These are phyloP conservation scores for Resseliella maxima DNA, from an alignment of 2,888 invertebrate genomes.

Conservation along the genomic window DNA sequence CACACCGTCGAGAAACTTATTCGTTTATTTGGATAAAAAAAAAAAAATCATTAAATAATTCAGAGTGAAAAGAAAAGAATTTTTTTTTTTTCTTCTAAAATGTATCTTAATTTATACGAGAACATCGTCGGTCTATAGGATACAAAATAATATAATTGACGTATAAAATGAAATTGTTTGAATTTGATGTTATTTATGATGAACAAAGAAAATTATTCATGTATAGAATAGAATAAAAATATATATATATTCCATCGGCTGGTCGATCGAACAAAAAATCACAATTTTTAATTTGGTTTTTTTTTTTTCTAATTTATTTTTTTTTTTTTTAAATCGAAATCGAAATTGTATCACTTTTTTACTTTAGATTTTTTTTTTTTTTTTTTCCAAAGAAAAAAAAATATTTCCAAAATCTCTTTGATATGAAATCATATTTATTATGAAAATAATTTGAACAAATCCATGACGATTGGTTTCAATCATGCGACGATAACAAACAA, in stretches of 20 bases:
- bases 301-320: neutral
- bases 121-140: constrained; percentile 14
- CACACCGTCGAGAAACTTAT: neutral
- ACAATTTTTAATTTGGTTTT: neutral
- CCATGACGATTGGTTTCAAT: constrained; percentile 34
- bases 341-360: too few species aligned
- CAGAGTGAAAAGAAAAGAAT: neutral
- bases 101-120: constrained; percentile 8
- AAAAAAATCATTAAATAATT: neutral
- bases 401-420: neutral
- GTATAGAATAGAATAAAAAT: neutral
- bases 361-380: neutral
- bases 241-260: neutral
- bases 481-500: neutral
- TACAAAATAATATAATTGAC: neutral
- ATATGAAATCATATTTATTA: too few species aligned
- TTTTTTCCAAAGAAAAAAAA: neutral
- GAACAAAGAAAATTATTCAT: neutral
- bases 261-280: neutral
- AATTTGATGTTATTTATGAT: neutral
- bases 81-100: neutral
- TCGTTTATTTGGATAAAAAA: neutral
- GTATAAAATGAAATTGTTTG: neutral
- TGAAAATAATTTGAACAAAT: neutral
- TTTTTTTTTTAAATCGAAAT: neutral